Evolutionary conservation across 2,888 invertebrate species (phyloP), one percentile per base, ranked within the genome.

Genomic region (Plusia festucae): DNA sequence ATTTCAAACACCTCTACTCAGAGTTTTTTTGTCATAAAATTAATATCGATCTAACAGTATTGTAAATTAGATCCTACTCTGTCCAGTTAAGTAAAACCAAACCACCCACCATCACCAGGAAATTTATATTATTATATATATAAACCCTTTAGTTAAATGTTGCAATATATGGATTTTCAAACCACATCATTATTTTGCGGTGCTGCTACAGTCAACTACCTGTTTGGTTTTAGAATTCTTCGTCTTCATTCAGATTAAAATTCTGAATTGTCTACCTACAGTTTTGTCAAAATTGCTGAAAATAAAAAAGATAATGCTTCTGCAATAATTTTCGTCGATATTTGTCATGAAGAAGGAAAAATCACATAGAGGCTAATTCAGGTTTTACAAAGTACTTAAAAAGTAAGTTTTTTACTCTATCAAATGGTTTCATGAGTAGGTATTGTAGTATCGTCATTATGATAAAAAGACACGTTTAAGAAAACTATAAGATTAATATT

Each of bases 401-500:
- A 34, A 13, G 13, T 34, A 27, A 27, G 8, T 8, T 2, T 30
- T 30, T 30, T 30, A 30, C 30, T 9, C 30, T 30, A 30, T 30
- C 30, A 7, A 30, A 40, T n/a, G n/a, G 6, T n/a, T 15, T 40
- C 13, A 5, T 15, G 6, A 40, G n/a, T 40, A 34, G 34, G 6
- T 6, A 2, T 32, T 7, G 32, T n/a, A n/a, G n/a, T n/a, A n/a
- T n/a, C 32, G 13, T n/a, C 7, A 40, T 40, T 15, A 40, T 15
- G n/a, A 40, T n/a, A n/a, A 40, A 40, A n/a, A 1, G 5, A 40
- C 3, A n/a, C 40, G 34, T 34, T 34, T 34, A 13, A 40, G n/a
- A 24, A 72, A 68, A 59, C 53, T 30, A 59, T 64, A 57, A 53
- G 59, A 64, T 34, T 53, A 54, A n/a, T 34, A 67, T 53, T 44